Evolutionary conservation across 2,888 invertebrate species (phyloP).

Genomic region (Lasioglossum figueresi): DNA sequence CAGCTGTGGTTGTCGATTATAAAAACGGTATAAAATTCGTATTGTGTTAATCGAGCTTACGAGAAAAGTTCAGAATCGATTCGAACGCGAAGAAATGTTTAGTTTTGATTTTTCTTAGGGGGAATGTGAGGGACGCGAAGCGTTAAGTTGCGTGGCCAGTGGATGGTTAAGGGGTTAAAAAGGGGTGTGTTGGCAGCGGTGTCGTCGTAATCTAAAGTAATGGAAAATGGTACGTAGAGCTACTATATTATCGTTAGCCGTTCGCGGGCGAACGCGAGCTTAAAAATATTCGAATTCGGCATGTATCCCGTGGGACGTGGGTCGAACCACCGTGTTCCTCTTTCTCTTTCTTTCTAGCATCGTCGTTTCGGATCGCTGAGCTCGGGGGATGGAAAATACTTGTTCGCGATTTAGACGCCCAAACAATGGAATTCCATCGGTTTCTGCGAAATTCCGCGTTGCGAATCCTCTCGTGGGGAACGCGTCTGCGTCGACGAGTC

Average conservation of each 20-base stretch:
- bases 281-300: conserved; percentile 30
- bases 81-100: conserved; percentile 44
- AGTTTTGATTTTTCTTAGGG: conserved; percentile 17
- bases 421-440: not conserved
- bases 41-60: conserved; percentile 46
- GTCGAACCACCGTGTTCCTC: not conserved
- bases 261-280: conserved; percentile 40
- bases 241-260: conserved; percentile 42
- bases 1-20: conserved; percentile 35
- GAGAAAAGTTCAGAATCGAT: conserved; percentile 46
- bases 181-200: not conserved
- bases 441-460: not conserved
- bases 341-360: not conserved
- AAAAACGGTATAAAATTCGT: conserved; percentile 62
- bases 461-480: not conserved
- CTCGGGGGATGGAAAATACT: not conserved
- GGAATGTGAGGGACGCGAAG: not conserved
- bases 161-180: not conserved
- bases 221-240: conserved; percentile 29
- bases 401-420: not conserved
- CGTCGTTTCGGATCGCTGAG: not conserved
- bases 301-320: not conserved
- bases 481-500: not conserved
- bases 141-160: not conserved
- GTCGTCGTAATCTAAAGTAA: conserved; percentile 40